Evolutionary conservation across 2,113 vertebrate genomes (phyloP).

Genomic region (Terrapene triunguis): DNA sequence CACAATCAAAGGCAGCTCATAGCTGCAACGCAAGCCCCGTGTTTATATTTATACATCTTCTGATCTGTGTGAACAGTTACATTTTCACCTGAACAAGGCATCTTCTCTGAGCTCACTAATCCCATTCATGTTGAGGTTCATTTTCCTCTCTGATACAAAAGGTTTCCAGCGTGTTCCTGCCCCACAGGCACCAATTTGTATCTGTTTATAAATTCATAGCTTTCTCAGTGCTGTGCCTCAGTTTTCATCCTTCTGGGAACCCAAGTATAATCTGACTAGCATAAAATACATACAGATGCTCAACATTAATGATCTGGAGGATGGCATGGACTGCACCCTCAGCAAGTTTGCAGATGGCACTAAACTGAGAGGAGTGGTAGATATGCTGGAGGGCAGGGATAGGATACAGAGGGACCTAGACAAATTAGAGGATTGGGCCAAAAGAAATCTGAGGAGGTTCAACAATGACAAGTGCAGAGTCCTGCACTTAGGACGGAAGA

Average conservation of each 20-base stretch:
- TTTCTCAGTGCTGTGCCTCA: background rate
- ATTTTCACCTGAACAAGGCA: background rate
- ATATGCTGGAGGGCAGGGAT: too few species aligned
- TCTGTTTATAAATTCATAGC: slow-evolving; percentile 13
- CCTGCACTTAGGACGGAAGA: too few species aligned
- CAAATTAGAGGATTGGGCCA: too few species aligned
- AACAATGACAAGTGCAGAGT: too few species aligned
- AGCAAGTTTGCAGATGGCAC: too few species aligned
- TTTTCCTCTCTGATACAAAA: background rate
- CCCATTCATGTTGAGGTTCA: background rate
- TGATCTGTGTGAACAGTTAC: background rate
- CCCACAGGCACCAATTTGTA: background rate
- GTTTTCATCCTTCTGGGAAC: slow-evolving; percentile 21
- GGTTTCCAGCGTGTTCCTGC: background rate
- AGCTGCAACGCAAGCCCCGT: background rate
- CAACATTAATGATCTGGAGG: background rate
- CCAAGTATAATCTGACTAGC: slow-evolving; percentile 11
- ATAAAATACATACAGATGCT: slow-evolving; percentile 28
- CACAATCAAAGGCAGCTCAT: background rate
- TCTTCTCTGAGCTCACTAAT: background rate
- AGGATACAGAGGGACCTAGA: too few species aligned
- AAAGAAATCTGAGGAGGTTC: too few species aligned
- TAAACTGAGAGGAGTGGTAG: too few species aligned
- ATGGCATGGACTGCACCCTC: too few species aligned
- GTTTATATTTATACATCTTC: background rate